Evolutionary conservation across 2,113 vertebrate genomes (phyloP).

Genomic region (Myotis lucifugus): DNA sequence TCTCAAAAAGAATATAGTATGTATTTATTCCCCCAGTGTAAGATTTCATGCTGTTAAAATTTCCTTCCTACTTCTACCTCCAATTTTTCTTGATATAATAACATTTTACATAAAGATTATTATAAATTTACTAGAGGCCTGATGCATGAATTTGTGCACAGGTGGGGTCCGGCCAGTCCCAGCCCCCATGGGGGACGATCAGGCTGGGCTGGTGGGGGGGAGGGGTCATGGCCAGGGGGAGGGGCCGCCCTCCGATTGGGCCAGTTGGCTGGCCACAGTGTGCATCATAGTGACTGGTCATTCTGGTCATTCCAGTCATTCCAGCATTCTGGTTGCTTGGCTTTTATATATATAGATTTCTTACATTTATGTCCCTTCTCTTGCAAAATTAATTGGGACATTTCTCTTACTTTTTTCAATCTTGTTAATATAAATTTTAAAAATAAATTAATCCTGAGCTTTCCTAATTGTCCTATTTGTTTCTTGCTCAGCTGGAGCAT

Average conservation of each 20-base stretch:
- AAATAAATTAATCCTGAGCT: neutral
- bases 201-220: too few species aligned
- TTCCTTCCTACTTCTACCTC: neutral
- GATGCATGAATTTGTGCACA: too few species aligned
- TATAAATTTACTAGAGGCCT: neutral
- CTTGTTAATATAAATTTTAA: neutral
- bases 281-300: accelerated
- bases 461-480: neutral
- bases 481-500: neutral
- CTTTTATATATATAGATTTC: neutral
- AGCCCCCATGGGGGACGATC: too few species aligned
- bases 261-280: too few species aligned
- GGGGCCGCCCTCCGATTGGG: too few species aligned
- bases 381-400: constrained; percentile 19
- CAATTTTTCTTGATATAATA: neutral
- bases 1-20: neutral
- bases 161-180: too few species aligned
- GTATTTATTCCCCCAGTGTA: neutral
- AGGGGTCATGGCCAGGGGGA: too few species aligned
- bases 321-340: too few species aligned
- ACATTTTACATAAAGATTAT: constrained; percentile 33
- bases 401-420: neutral
- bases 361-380: neutral
- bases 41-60: neutral
- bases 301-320: too few species aligned